These are phyloP conservation scores for Caerostris darwini DNA, from an alignment of 1,140 invertebrate genomes.

Conservation along the genomic window DNA sequence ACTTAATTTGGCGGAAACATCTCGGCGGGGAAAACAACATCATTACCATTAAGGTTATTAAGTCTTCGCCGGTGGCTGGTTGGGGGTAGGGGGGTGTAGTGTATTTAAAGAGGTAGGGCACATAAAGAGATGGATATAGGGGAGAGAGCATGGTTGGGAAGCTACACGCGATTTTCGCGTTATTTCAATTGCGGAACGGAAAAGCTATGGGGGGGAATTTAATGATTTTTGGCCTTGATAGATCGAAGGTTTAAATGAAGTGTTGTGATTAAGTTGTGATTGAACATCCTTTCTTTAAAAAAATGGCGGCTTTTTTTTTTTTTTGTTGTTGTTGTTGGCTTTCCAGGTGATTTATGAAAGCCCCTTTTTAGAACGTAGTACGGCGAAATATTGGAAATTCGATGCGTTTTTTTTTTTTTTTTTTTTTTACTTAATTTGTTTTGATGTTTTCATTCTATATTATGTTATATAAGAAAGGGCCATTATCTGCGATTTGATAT, in stretches of 20 bases:
- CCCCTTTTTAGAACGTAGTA: background rate
- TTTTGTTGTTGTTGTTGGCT: background rate
- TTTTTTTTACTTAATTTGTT: background rate
- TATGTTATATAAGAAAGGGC: no score
- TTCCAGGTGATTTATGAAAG: background rate
- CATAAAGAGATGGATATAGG: slow-evolving; percentile 54
- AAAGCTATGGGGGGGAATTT: background rate
- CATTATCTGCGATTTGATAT: no score
- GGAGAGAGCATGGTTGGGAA: slow-evolving; percentile 45
- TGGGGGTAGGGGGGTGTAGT: background rate
- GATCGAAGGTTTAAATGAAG: background rate
- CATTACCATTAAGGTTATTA: slow-evolving; percentile 65
- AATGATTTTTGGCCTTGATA: slow-evolving; percentile 34
- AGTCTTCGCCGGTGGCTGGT: slow-evolving; percentile 27
- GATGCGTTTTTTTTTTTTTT: background rate
- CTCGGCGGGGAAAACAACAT: slow-evolving; percentile 8
- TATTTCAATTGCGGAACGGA: slow-evolving; percentile 41
- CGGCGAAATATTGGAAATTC: background rate
- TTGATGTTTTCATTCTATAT: no score
- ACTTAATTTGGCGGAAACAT: slow-evolving; percentile 24
- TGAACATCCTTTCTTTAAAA: slow-evolving; percentile 2
- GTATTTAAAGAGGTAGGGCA: background rate
- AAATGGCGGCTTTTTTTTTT: background rate
- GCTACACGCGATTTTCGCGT: slow-evolving; percentile 66
- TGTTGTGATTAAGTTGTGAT: slow-evolving; percentile 49